Evolutionary conservation across 2,888 invertebrate species (phyloP), one percentile per base, ranked within the genome.

Genomic region (Glyphotaelius pellucidus): DNA sequence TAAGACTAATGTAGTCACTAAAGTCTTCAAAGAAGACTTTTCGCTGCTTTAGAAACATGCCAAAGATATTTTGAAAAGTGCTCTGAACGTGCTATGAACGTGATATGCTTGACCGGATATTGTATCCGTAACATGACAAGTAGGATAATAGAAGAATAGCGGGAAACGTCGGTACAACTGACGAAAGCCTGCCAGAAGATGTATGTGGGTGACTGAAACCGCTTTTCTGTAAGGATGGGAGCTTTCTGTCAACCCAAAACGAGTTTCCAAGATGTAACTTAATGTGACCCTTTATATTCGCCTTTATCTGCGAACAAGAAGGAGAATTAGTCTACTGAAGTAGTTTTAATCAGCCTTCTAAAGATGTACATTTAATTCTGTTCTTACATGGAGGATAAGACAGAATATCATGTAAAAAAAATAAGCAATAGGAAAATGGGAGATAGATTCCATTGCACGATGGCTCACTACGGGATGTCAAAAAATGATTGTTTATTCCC

Each of bases 1-100:
- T 83, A 25, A 83, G 25, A 83, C 14, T 81, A 32, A 38, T 31
- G 83, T 83, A 83, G 83, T 35, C 32, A 38, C 35, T 7, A 35
- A 83, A 83, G 32, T 81, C 81, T 32, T 81, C 81, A 81, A 81
- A 81, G 30, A 32, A 32, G 32, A 81, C 32, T 81, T 81, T 14
- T 7, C 14, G 15, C 32, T 35, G 19, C 83, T 83, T 83, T 83
- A 83, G 83, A 38, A 83, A 83, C 35, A 83, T 83, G 83, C 83
- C 83, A 83, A 83, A 83, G 83, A 83, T 83, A 83, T 83, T 83
- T 31, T 35, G 83, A 83, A n/a, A 83, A 35, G 38, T 83, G 38
- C 11, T 25, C 83, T 35, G 35, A 15, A 7, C 38, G 12, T 35
- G 38, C 25, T 25, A 25, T 25, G 35, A 83, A 83, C 9, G n/a